Percentiles rank a stretch among this genome's conserved stretches.
These are phyloP conservation scores for Casuarius casuarius DNA, from an alignment of 2,113 vertebrate genomes.

Conservation along the genomic window DNA sequence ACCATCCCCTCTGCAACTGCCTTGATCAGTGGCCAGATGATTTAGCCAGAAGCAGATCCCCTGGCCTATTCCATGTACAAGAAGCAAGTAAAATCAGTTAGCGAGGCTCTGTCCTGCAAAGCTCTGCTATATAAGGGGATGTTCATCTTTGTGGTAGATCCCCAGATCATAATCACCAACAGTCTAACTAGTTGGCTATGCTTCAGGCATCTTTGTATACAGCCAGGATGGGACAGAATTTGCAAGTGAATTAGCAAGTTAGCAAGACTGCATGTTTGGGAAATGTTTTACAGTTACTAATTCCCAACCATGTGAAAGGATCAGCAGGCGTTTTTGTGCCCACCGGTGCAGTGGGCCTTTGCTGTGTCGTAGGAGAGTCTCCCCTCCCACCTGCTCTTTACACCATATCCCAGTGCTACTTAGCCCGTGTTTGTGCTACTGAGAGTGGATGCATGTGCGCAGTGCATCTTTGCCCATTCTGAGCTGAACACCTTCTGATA, in stretches of 20 bases:
- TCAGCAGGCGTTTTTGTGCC: not conserved
- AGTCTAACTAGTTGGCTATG: not conserved
- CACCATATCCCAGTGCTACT: not conserved
- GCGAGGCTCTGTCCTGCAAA: not conserved
- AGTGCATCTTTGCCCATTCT: not conserved
- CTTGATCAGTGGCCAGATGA: not conserved
- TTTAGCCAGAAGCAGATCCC: not conserved
- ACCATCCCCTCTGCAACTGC: not conserved
- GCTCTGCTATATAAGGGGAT: not conserved
- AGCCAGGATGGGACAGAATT: conserved; percentile 17
- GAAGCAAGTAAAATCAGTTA: not conserved
- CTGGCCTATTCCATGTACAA: not conserved
- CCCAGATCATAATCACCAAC: not conserved
- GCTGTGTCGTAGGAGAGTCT: not conserved
- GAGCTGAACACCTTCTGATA: not conserved
- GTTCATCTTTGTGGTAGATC: conserved; percentile 6
- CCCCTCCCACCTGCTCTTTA: not conserved
- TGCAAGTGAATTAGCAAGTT: conserved; percentile 19
- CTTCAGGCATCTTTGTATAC: conserved; percentile 19
- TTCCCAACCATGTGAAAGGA: not conserved
- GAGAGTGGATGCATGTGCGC: not conserved
- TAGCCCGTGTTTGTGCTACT: not conserved
- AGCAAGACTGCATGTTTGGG: not conserved
- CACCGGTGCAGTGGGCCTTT: not conserved
- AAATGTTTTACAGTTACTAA: conserved; percentile 5